Evolutionary conservation across 2,888 invertebrate genomes (phyloP).

Genomic region (Hydriomena furcata): DNA sequence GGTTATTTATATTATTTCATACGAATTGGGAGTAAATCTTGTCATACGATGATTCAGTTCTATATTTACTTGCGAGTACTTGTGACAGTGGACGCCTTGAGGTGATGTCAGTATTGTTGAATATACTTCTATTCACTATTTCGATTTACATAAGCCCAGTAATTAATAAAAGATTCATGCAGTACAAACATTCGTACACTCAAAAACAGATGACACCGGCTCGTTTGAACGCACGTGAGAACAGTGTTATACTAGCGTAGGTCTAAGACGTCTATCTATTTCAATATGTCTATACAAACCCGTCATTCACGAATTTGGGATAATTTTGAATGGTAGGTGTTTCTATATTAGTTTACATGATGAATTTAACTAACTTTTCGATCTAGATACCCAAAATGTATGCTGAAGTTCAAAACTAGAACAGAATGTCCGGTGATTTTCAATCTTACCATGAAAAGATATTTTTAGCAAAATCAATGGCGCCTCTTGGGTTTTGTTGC

Average conservation of each 20-base stretch:
- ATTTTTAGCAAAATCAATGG: slow-evolving; percentile 1
- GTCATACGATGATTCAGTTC: slow-evolving; percentile 38
- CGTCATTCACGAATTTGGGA: background rate
- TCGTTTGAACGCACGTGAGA: too few species aligned
- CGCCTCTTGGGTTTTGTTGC: background rate
- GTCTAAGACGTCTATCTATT: too few species aligned
- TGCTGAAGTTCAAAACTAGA: too few species aligned
- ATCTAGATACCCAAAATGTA: too few species aligned
- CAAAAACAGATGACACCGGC: too few species aligned
- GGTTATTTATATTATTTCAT: background rate
- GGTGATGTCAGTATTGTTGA: slow-evolving; percentile 39
- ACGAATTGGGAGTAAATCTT: slow-evolving; percentile 32
- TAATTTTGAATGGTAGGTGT: too few species aligned
- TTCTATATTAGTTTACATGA: too few species aligned
- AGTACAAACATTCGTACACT: too few species aligned
- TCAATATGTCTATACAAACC: too few species aligned
- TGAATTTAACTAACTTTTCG: too few species aligned
- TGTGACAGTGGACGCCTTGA: slow-evolving; percentile 13
- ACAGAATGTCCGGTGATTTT: too few species aligned
- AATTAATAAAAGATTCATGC: slow-evolving; percentile 21
- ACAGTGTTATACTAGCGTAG: too few species aligned
- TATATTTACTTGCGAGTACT: slow-evolving; percentile 31
- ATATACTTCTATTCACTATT: slow-evolving; percentile 30
- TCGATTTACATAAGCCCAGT: slow-evolving; percentile 29
- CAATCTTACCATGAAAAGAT: background rate